Base-by-base conservation (phyloP, 2,888 invertebrate species). In the Chrysomela aeneicollis region DNA sequence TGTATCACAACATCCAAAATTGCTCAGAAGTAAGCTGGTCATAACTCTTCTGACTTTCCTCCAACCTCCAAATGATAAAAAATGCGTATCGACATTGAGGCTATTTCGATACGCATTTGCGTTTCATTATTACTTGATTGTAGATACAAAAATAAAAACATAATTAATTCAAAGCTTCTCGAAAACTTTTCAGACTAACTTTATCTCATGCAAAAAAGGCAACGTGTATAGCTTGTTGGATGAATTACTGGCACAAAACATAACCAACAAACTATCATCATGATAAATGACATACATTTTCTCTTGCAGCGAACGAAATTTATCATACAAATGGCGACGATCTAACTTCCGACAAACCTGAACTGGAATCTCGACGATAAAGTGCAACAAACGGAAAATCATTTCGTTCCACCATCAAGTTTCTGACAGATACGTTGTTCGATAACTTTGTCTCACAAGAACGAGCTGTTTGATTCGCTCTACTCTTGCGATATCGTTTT, bases 281-380 rank as follows among this genome's bases (percentile, higher is more conserved):
- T 35, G 35, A 35, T 35, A 35, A 35, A 35, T 35, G 35, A 10
- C 12, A 35, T 26, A 35, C 35, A 35, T 35, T 35, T 35, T 10
- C 35, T 35, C 35, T 9, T 35, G 12, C 10, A 35, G 15, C 8
- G 4, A 15, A 15, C 3, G 15, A 15, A 42, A 42, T 42, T 42
- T 15, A 42, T 42, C 4, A 42, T 15, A 4, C 1, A 15, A 42
- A 42, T 15, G 42, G 10, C 4, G 42, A 42, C 42, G 42, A 15
- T 42, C 42, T 15, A 42, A 42, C 42, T 42, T 42, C 15, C 12
- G 42, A n/a, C 42, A 42, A 42, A 42, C 9, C 42, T 42, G 6
- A 42, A 42, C 42, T 42, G 42, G 6, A 42, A 42, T 42, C 42
- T 42, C 42, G 42, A 42, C 42, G 42, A 42, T 42, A 42, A 42